These are phyloP conservation scores for Lathamus discolor DNA, from an alignment of 2,113 vertebrate genomes.

Conservation along the genomic window DNA sequence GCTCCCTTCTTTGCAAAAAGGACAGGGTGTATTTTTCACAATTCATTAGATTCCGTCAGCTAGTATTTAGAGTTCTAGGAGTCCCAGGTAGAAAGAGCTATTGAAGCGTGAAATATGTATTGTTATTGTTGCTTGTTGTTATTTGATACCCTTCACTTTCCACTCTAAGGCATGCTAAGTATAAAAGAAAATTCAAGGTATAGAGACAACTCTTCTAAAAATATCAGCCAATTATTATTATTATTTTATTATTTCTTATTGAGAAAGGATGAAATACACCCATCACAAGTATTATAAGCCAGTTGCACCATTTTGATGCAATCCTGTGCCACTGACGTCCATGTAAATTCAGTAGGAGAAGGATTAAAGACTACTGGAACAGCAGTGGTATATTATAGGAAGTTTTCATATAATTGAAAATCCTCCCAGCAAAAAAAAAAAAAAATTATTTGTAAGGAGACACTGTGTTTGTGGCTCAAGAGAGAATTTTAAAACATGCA, in stretches of 20 bases:
- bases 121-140: neutral
- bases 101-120: neutral
- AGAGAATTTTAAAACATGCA: neutral
- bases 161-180: neutral
- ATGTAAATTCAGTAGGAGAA: neutral
- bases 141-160: neutral
- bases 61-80: neutral
- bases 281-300: neutral
- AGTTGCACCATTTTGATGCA: neutral
- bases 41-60: conserved; percentile 12
- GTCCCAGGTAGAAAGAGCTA: neutral
- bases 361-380: neutral
- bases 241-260: neutral
- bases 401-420: conserved; percentile 1
- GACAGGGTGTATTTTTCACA: neutral
- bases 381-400: neutral
- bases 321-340: neutral
- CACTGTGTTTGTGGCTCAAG: neutral
- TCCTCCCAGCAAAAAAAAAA: neutral
- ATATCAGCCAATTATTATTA: neutral
- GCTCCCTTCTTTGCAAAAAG: neutral
- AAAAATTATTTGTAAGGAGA: neutral
- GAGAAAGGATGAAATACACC: neutral
- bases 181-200: neutral
- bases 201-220: neutral